Base-by-base conservation (phyloP, 2,888 invertebrate genomes). In the Cactoblastis cactorum region DNA sequence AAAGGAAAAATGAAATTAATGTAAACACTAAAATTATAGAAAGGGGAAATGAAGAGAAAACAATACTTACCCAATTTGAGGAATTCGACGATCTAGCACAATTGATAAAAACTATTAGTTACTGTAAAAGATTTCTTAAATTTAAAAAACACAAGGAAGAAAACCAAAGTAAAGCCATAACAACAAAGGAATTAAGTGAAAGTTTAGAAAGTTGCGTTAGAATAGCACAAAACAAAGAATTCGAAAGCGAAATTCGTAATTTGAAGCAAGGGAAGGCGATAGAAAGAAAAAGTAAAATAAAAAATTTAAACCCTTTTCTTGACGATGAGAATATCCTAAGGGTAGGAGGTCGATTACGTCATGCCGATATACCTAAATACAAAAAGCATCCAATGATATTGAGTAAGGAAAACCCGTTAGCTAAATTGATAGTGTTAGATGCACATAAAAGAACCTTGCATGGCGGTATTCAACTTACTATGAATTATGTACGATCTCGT, bases 41-140 rank as follows among this genome's bases (percentile, higher is more conserved):
- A 1, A 4, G 9, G n/a, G n/a, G 22, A 19, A 45, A 37, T 12
- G 32, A 19, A 12, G 33, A 34, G 12, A 15, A 3, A 41, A 43
- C n/a, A 5, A 24, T 24, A 15, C 14, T 32, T 28, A 45, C 14
- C 2, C 24, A 49, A 19, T 53, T 52, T 38, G 50, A 50, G 22
- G 37, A 17, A 0, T 51, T 49, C 24, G 22, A 41, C n/a, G 46
- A 6, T 28, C 24, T 53, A n/a, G n/a, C 28, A 12, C 46, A 53
- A 15, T 18, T 53, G 14, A 14, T 51, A 17, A 45, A 35, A 49
- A 8, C 38, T 4, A 50, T 55, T 15, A 18, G 14, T 2, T 39
- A 48, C 6, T 19, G 45, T 12, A 54, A 35, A 32, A 35, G 50
- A 52, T 54, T 54, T 48, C 14, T 53, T 15, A 53, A 50, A 11